phyloP scores from a whole-genome alignment of 1,140 invertebrate genomes.

The Anoplophora glabripennis region DNA sequence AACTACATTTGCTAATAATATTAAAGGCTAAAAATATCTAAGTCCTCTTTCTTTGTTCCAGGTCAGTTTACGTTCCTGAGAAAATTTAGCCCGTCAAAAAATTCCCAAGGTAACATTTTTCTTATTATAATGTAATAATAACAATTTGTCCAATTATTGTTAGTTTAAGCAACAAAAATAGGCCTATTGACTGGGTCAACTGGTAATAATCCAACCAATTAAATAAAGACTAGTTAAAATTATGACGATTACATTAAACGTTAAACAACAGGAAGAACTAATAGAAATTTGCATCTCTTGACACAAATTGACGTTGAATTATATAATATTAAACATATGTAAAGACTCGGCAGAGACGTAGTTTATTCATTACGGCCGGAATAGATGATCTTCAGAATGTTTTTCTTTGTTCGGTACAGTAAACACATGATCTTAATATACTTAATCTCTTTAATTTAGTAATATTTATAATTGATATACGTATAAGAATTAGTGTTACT shows the following conservation, averaged over 20 bases:
- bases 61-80: conserved; percentile 18
- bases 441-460: too few relatives aligned
- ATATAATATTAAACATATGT: conserved; percentile 4
- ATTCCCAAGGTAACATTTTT: conserved; percentile 12
- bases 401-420: too few relatives aligned
- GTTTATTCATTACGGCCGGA: too few relatives aligned
- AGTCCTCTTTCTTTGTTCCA: conserved; percentile 9
- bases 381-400: too few relatives aligned
- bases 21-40: too few relatives aligned
- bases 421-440: too few relatives aligned
- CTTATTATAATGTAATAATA: not conserved
- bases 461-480: too few relatives aligned
- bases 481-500: too few relatives aligned
- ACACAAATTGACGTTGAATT: conserved; percentile 20
- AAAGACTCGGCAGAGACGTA: too few relatives aligned
- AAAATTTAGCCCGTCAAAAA: conserved; percentile 13
- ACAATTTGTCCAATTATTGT: conserved; percentile 2
- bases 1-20: too few relatives aligned
- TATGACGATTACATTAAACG: conserved; percentile 30
- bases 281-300: conserved; percentile 34
- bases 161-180: conserved; percentile 15
- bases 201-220: conserved; percentile 28
- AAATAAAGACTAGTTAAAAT: conserved; percentile 23
- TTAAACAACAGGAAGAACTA: conserved; percentile 33
- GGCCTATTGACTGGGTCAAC: conserved; percentile 27